These are phyloP conservation scores for Gnathonemus echidnorhynchus DNA, from an alignment of 2,113 vertebrate genomes.

Conservation along the genomic window DNA sequence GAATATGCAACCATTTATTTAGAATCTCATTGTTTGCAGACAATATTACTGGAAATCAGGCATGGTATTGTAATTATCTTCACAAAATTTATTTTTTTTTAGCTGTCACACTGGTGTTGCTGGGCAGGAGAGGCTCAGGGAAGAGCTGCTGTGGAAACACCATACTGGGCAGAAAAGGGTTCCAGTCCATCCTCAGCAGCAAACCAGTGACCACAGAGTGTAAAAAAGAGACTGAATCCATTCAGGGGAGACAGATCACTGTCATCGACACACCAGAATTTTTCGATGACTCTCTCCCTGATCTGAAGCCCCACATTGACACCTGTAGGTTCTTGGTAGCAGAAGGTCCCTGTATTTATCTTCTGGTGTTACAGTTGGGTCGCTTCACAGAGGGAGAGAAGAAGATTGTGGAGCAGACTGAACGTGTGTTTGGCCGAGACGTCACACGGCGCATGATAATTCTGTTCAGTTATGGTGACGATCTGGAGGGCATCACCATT, in stretches of 20 bases:
- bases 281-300: neutral
- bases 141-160: conserved; percentile 22
- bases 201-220: neutral
- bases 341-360: neutral
- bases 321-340: neutral
- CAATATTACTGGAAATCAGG: no score
- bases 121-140: conserved; percentile 10
- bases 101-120: neutral
- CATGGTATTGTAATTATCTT: no score
- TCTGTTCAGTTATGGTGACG: neutral
- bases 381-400: neutral
- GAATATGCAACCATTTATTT: no score
- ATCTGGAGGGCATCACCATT: neutral
- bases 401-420: no score
- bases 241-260: neutral
- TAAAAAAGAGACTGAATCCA: neutral
- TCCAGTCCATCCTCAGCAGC: neutral
- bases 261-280: neutral
- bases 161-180: neutral
- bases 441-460: no score
- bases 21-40: no score
- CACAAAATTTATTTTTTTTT: no score
- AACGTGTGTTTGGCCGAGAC: no score
- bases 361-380: neutral
- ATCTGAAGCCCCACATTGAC: neutral